Conservation (phyloP, 2,888 invertebrate species). For the Clanis bilineata region DNA sequence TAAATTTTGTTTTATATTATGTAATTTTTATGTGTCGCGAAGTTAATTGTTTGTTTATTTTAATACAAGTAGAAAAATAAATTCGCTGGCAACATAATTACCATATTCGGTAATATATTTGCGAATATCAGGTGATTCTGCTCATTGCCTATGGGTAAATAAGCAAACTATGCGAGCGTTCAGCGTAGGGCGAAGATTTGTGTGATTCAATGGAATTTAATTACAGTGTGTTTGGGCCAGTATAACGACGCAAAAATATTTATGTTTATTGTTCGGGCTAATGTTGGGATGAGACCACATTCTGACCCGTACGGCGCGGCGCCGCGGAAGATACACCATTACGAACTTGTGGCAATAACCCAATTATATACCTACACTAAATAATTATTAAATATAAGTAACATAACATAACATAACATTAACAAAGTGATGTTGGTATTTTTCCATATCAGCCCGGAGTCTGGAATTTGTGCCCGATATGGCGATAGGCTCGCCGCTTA, state of each 20-base stretch:
- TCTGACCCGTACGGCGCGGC: slow-evolving; percentile 34
- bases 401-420: too few species aligned
- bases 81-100: too few species aligned
- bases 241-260: slow-evolving; percentile 80
- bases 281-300: slow-evolving; percentile 71
- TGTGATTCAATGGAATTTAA: slow-evolving; percentile 80
- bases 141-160: slow-evolving; percentile 34
- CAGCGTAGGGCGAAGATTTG: slow-evolving; percentile 70
- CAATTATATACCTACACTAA: neutral
- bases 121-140: neutral
- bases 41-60: neutral
- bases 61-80: too few species aligned
- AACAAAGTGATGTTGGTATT: too few species aligned
- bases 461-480: too few species aligned
- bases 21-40: neutral
- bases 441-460: too few species aligned
- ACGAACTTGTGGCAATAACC: slow-evolving; percentile 24
- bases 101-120: neutral
- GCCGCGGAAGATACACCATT: slow-evolving; percentile 26
- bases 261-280: slow-evolving; percentile 77
- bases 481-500: too few species aligned
- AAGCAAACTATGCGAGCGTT: slow-evolving; percentile 43
- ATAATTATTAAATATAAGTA: too few species aligned
- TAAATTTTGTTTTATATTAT: neutral
- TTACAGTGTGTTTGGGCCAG: slow-evolving; percentile 67